Evolutionary conservation across 23 tunicate species (phyloP), one percentile per base, ranked within the genome.

Genomic region (Styela plicata): DNA sequence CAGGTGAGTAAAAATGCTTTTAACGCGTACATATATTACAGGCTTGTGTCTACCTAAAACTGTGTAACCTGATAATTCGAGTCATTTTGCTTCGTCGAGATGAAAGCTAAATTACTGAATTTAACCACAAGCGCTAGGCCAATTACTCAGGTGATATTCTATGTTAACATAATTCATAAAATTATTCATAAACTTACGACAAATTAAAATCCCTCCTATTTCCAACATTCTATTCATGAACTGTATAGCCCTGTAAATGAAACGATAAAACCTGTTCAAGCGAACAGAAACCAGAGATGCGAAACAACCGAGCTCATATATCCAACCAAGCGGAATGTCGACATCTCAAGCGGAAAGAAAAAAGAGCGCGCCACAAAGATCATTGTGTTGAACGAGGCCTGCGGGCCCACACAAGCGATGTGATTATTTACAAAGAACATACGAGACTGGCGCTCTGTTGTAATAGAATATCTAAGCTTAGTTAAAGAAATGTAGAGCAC

Each of bases 281-380:
- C 81, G 81, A 44, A 44, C 81, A 76, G 0, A 76, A 76, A 76
- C 81, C 66, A 76, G 18, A 53, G 81, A 76, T 21, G 81, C 81
- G 81, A 52, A 44, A 52, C 81, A 44, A 29, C 31, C 21, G 69
- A 53, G 52, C 66, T 69, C 66, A 19, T 34, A 28, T 71, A 28
- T 71, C 24, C 77, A 76, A 7, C 37, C 69, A 76, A 76, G 81
- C 81, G 81, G 81, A 76, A 76, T 76, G 31, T 31, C 53, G 18
- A 20, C 31, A 76, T 44, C 10, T 76, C 63, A 76, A 76, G 81
- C 81, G 81, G 52, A 36, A 76, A 76, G 2, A 28, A 3, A 34
- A 71, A 71, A 22, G 77, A 71, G 57, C 57, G 57, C 57, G 57
- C 57, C 57, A 44, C 13, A 13, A 44, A 44, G 57, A 7, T 44